Base-by-base conservation (phyloP, 2,888 invertebrate genomes). In the Eilema sororculum region DNA sequence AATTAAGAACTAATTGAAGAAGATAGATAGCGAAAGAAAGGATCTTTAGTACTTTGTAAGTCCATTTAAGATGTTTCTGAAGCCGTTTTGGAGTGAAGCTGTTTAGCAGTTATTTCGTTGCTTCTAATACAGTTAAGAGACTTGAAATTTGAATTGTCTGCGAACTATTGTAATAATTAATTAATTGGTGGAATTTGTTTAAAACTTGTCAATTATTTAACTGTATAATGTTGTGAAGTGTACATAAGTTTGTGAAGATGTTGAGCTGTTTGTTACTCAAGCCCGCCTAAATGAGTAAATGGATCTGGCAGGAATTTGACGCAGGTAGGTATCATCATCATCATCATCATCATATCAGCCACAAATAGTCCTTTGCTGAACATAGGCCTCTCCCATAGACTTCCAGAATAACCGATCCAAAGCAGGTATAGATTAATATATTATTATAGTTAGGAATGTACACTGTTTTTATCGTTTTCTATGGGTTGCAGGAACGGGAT, bases 1-100 rank as follows among this genome's bases (percentile, higher is more conserved):
- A 70, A 77, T 74, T 77, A 70, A 73, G 64, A 72, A 74, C 22
- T 59, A 25, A 64, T 56, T 64, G 28, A 41, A 28, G 22, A 20
- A 67, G 24, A 61, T 24, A 52, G 41, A 62, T 62, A 62, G 20
- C 37, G 16, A 41, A 41, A 41, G 16, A 41, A 20, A 9, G 52
- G 52, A n/a, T 20, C 41, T 41, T 20, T 16, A 24, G 24, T 25
- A 30, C 16, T 41, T 62, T 62, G 41, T 62, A 62, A 60, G 9
- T 25, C 41, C 10, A 24, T 41, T 41, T 41, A 41, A 41, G 25
- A 62, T 62, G 24, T 37, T 62, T 62, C 20, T 25, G 9, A 41
- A 62, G 24, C 25, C 25, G 20, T 16, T 41, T 62, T 41, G 24
- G 6, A 33, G 30, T 22, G 33, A 37, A 61, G 22, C 22, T 61